phyloP scores from a whole-genome alignment of 2,797 vertebrate genomes.

The Prionace glauca region DNA sequence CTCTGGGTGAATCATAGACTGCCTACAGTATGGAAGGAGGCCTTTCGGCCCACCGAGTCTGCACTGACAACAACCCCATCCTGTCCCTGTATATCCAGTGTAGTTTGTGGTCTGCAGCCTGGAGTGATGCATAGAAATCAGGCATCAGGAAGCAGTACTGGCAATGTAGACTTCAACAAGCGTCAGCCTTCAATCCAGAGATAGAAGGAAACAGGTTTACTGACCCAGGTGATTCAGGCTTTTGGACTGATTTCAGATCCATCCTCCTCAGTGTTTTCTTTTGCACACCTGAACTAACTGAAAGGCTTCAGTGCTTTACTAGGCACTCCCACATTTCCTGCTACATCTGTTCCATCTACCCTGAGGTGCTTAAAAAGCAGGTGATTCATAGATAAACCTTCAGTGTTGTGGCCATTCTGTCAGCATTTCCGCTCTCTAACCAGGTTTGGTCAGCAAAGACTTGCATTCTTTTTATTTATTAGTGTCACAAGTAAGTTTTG shows the following conservation, averaged over 20 bases:
- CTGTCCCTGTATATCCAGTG: no score
- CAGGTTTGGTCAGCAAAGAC: neutral
- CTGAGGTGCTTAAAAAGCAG: neutral
- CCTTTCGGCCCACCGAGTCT: no score
- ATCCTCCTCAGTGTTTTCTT: neutral
- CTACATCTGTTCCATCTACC: neutral
- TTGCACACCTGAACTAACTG: neutral
- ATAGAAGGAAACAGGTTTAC: neutral
- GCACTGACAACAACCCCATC: no score
- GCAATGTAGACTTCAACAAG: neutral
- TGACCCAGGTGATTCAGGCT: neutral
- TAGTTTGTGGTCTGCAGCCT: neutral
- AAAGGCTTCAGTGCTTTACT: neutral
- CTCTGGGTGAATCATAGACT: no score
- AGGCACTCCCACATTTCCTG: neutral
- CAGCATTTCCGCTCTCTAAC: neutral
- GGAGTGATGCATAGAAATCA: neutral
- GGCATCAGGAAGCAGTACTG: neutral
- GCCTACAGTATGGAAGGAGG: no score
- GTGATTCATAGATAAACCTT: no score
- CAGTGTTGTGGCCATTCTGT: no score
- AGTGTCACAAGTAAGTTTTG: no score
- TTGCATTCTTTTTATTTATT: no score
- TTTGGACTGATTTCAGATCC: neutral
- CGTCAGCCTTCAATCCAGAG: neutral